Percentiles rank a stretch among this genome's conserved stretches.
These are phyloP conservation scores for Mobula hypostoma DNA, from an alignment of 2,113 vertebrate species.

Conservation along the genomic window DNA sequence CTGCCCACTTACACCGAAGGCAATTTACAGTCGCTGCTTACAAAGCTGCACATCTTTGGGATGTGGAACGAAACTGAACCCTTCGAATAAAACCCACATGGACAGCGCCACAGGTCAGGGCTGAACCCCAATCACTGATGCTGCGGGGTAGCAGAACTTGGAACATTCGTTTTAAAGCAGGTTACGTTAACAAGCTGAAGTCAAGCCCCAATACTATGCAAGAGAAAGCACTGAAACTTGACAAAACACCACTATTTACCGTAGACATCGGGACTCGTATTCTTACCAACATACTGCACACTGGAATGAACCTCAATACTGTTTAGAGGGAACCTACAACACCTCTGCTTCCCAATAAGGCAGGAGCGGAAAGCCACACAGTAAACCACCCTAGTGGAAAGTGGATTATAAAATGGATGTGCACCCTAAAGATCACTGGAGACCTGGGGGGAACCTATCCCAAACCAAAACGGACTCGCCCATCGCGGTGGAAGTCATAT, in stretches of 20 bases:
- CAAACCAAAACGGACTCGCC: not conserved
- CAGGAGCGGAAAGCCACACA: not conserved
- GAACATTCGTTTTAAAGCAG: not conserved
- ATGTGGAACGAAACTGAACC: too few relatives aligned
- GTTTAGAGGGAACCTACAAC: not conserved
- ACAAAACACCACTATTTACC: not conserved
- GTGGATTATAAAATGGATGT: too few relatives aligned
- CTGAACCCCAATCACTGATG: too few relatives aligned
- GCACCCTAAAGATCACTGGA: too few relatives aligned
- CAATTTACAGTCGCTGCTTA: too few relatives aligned
- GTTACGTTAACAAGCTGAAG: not conserved
- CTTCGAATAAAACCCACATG: too few relatives aligned
- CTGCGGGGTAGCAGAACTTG: too few relatives aligned
- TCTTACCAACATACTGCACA: not conserved
- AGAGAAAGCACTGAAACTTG: not conserved
- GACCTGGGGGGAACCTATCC: too few relatives aligned
- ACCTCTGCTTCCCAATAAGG: not conserved
- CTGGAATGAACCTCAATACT: not conserved
- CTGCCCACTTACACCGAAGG: too few relatives aligned
- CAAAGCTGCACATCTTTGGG: too few relatives aligned
- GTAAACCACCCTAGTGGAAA: too few relatives aligned
- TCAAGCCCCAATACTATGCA: not conserved
- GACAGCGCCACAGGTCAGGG: too few relatives aligned
- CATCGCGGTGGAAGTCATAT: not conserved
- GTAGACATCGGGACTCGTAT: not conserved